Evolutionary conservation across 2,797 vertebrate species (phyloP).

Genomic region (Oryzias dopingdopingensis): DNA sequence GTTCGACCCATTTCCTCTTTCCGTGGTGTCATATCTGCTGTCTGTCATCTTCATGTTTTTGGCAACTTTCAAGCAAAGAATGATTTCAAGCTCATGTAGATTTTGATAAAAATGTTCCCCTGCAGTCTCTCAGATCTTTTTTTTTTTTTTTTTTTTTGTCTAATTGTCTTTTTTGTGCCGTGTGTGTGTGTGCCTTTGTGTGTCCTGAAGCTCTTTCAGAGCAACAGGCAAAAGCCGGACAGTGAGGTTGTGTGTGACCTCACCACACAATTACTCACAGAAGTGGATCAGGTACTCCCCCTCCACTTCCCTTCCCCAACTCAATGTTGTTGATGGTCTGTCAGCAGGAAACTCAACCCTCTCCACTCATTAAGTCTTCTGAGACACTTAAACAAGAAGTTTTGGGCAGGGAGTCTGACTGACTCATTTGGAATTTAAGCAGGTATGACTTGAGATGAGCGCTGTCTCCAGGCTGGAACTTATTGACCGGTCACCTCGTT

Average conservation of each 20-base stretch:
- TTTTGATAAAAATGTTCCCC: background rate
- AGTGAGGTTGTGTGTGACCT: conserved; percentile 78
- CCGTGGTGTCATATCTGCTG: conserved; percentile 12
- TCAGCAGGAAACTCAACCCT: conserved; percentile 81
- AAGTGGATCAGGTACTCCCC: conserved; percentile 86
- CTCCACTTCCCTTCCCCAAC: background rate
- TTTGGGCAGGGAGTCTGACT: conserved; percentile 63
- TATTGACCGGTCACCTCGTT: conserved; percentile 6
- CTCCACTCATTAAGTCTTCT: conserved; percentile 32
- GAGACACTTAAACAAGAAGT: conserved; percentile 67
- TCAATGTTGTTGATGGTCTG: conserved; percentile 53
- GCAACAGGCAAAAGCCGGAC: conserved; percentile 75
- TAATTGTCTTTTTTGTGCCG: conserved; percentile 50
- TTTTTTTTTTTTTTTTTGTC: conserved; percentile 32
- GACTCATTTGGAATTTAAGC: conserved; percentile 60
- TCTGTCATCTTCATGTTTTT: conserved; percentile 13
- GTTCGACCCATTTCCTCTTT: conserved; percentile 19
- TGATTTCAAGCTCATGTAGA: background rate
- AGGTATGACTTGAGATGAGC: conserved; percentile 30
- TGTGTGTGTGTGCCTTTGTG: conserved; percentile 35
- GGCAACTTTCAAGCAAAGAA: conserved; percentile 12
- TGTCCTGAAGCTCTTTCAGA: conserved; percentile 88
- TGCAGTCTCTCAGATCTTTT: conserved; percentile 20
- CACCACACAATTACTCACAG: conserved; percentile 81
- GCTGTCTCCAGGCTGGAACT: conserved; percentile 3